These are phyloP conservation scores for Yponomeuta malinellus DNA, from an alignment of 2,888 invertebrate species.

Conservation along the genomic window DNA sequence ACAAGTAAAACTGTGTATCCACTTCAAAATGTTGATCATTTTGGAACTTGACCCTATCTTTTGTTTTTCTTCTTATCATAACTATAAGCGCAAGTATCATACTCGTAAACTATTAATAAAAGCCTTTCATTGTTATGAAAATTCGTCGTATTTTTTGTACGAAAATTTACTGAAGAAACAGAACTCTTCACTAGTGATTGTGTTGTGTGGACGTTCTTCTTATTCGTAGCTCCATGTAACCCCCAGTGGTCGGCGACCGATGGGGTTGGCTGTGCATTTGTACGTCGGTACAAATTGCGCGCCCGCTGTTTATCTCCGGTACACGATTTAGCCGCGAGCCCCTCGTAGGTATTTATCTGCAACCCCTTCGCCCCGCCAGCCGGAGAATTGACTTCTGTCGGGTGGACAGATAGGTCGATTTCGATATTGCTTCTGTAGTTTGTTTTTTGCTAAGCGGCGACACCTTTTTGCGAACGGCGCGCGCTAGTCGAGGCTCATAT, in stretches of 20 bases:
- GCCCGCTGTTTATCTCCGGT: slow-evolving; percentile 63
- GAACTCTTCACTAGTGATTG: too few species aligned
- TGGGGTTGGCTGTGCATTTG: slow-evolving; percentile 49
- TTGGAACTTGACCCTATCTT: too few species aligned
- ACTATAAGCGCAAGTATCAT: too few species aligned
- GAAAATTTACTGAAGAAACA: too few species aligned
- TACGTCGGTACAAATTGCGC: slow-evolving; percentile 67
- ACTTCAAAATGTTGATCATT: too few species aligned
- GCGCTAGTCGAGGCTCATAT: too few species aligned
- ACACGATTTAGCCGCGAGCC: slow-evolving; percentile 38
- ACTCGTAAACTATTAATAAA: too few species aligned
- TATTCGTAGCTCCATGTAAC: background rate
- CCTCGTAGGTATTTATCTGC: slow-evolving; percentile 64
- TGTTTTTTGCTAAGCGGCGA: slow-evolving; percentile 2
- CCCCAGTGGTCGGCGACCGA: slow-evolving; percentile 14
- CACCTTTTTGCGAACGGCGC: background rate
- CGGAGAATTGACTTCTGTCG: slow-evolving; percentile 52
- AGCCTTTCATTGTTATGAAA: too few species aligned
- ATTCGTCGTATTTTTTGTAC: too few species aligned
- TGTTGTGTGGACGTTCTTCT: too few species aligned
- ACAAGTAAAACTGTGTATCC: too few species aligned
- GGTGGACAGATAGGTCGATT: slow-evolving; percentile 2
- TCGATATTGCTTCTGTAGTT: slow-evolving; percentile 11
- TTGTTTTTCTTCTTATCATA: too few species aligned
- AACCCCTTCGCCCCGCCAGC: slow-evolving; percentile 51